These are phyloP conservation scores for Mastacembelus armatus DNA, from an alignment of 2,797 vertebrate genomes.

Conservation along the genomic window DNA sequence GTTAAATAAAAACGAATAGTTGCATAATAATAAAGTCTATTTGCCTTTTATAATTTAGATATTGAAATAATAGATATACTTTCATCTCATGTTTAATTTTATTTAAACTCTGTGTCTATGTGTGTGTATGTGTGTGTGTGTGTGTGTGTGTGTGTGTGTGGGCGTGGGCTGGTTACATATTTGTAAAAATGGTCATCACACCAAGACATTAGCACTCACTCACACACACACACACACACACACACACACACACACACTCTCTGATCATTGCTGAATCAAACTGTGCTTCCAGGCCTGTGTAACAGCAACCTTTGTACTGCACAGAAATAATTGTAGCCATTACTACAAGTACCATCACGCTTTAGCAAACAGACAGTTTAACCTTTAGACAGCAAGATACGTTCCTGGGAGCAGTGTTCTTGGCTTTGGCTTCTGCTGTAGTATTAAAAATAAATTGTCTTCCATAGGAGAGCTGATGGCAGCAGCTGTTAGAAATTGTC, in stretches of 20 bases:
- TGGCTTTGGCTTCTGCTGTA: neutral
- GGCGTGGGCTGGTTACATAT: neutral
- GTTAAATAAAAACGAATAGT: too few species aligned
- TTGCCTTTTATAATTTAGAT: neutral
- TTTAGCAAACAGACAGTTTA: constrained; percentile 65
- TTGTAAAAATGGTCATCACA: neutral
- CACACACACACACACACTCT: neutral
- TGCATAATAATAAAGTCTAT: too few species aligned
- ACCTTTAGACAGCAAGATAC: constrained; percentile 55
- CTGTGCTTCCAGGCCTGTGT: constrained; percentile 7
- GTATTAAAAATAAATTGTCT: constrained; percentile 1
- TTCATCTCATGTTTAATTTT: neutral
- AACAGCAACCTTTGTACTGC: constrained; percentile 50
- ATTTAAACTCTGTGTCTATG: neutral
- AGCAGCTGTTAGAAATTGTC: neutral
- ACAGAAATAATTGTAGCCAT: constrained; percentile 57
- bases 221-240: neutral
- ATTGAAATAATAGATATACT: neutral
- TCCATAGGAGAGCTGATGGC: neutral
- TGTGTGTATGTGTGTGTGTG: too few species aligned
- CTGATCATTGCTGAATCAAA: constrained; percentile 30
- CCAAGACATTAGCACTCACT: neutral
- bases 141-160: too few species aligned
- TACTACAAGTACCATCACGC: constrained; percentile 38
- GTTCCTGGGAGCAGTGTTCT: constrained; percentile 12